phyloP scores from a whole-genome alignment of 1,140 invertebrate genomes.

The Lepidurus couesii region DNA sequence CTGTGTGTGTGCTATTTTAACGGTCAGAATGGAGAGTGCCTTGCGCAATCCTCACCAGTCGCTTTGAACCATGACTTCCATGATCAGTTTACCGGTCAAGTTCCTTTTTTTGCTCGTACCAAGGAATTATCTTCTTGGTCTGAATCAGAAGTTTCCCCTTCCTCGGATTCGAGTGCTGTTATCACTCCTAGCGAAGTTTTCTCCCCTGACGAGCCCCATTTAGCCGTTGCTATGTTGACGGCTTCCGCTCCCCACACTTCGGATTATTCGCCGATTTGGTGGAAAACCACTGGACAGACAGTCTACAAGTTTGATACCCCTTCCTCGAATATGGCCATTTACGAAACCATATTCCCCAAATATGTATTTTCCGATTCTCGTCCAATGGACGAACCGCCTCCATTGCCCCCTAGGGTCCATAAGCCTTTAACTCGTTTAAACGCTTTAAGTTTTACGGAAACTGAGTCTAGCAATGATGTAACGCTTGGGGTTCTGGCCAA shows the following conservation, averaged over 20 bases:
- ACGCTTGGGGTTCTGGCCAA: neutral
- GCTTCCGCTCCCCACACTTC: constrained; percentile 27
- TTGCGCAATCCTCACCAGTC: neutral
- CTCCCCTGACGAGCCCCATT: neutral
- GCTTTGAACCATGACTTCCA: constrained; percentile 8
- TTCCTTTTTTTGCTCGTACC: neutral
- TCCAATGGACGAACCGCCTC: constrained; percentile 43
- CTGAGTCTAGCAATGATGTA: neutral
- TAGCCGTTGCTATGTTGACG: neutral
- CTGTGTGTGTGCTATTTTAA: constrained; percentile 28
- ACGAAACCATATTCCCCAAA: constrained; percentile 44
- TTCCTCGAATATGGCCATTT: constrained; percentile 40
- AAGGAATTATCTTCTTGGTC: neutral
- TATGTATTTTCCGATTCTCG: constrained; percentile 30
- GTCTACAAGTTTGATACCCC: constrained; percentile 33
- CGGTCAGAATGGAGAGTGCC: constrained; percentile 16
- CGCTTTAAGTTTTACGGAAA: constrained; percentile 1
- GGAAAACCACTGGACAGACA: constrained; percentile 32
- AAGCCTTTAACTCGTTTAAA: constrained; percentile 39
- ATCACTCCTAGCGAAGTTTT: neutral
- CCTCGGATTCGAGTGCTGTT: neutral
- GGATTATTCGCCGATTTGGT: constrained; percentile 37
- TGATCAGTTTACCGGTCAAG: constrained; percentile 36
- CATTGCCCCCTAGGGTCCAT: constrained; percentile 43
- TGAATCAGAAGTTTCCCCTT: neutral